Evolutionary conservation across 2,797 vertebrate species (phyloP).

Genomic region (Chaenodraco wilsoni): DNA sequence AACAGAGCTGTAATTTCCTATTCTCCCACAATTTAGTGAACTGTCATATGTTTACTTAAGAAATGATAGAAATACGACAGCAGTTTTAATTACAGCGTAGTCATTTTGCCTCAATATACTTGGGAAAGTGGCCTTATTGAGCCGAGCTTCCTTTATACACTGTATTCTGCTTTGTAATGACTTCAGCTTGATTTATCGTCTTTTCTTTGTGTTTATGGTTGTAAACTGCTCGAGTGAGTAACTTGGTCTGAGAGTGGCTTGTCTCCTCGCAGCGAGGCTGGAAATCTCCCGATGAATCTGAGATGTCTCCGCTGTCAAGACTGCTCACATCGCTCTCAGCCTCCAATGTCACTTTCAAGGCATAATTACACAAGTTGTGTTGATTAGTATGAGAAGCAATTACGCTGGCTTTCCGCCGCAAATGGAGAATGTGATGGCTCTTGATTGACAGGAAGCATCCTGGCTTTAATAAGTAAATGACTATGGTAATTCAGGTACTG

Average conservation of each 20-base stretch:
- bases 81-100: constrained; percentile 82
- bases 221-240: constrained; percentile 79
- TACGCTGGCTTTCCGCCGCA: constrained; percentile 86
- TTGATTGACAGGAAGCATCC: constrained; percentile 89
- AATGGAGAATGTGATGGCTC: constrained; percentile 86
- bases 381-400: constrained; percentile 91
- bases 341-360: constrained; percentile 90
- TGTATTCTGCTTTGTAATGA: constrained; percentile 85
- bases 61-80: constrained; percentile 84
- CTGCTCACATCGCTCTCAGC: constrained; percentile 81
- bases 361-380: constrained; percentile 90
- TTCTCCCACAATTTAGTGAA: constrained; percentile 82
- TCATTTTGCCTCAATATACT: constrained; percentile 80
- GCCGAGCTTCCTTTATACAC: constrained; percentile 75
- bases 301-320: constrained; percentile 84
- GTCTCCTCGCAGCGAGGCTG: constrained; percentile 78
- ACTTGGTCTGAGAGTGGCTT: constrained; percentile 80
- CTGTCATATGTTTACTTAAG: constrained; percentile 84
- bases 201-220: constrained; percentile 84
- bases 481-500: constrained; percentile 88
- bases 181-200: constrained; percentile 81
- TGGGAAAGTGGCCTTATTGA: constrained; percentile 81
- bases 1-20: constrained; percentile 83
- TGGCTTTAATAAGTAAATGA: constrained; percentile 89
- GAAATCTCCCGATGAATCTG: constrained; percentile 84